A percentile compares a stretch with the other conserved stretches of the same genome.
Evolutionary conservation across 2,113 vertebrate species (phyloP).

Genomic region (Antechinus stuartii): DNA sequence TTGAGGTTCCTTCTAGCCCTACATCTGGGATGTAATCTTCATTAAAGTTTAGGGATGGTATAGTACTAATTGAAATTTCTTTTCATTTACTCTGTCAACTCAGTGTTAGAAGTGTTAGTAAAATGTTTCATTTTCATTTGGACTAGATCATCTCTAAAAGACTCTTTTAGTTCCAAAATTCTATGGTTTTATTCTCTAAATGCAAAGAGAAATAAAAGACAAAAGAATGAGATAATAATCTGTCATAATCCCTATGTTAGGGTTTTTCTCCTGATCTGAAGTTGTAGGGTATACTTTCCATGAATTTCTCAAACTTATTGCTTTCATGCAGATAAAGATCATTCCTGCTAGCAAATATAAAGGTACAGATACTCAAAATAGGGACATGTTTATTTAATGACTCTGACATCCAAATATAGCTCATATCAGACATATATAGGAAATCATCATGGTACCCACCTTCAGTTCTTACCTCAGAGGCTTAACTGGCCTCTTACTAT

Average conservation of each 20-base stretch:
- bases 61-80: neutral
- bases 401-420: neutral
- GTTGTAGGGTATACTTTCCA: neutral
- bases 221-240: neutral
- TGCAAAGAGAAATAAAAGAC: neutral
- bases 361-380: neutral
- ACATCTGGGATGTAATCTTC: neutral
- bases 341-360: neutral
- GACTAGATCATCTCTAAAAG: neutral
- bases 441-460: neutral
- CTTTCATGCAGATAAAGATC: neutral
- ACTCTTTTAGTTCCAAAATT: neutral
- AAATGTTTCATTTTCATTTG: neutral
- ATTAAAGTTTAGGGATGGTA: neutral
- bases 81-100: neutral
- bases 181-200: neutral
- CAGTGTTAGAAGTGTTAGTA: neutral
- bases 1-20: neutral
- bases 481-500: neutral
- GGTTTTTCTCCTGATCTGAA: neutral
- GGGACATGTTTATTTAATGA: neutral
- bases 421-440: neutral
- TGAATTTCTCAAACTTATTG: neutral
- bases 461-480: neutral
- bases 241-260: neutral